Evolutionary conservation across 2,113 vertebrate genomes (phyloP).

Genomic region (Candoia aspera): DNA sequence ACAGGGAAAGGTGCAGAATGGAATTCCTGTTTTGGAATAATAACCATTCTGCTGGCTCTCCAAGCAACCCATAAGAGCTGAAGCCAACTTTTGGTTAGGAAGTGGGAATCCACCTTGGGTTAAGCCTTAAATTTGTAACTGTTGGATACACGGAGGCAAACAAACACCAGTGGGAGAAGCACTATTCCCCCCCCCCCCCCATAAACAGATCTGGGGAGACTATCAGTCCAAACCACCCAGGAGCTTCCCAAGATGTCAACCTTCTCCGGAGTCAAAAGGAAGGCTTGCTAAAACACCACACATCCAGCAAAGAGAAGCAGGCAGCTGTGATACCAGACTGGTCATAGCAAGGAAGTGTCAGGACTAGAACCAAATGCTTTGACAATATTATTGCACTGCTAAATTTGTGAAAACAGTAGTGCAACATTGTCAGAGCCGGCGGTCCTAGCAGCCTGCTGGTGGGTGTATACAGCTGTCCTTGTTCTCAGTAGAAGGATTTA

Average conservation of each 20-base stretch:
- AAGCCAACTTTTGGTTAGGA: conserved; percentile 50
- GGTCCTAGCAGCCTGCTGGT: conserved; percentile 79
- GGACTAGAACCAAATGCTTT: conserved; percentile 88
- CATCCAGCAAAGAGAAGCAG: neutral
- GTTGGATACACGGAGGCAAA: conserved; percentile 31
- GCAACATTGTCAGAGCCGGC: conserved; percentile 93
- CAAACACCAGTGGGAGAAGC: conserved; percentile 54
- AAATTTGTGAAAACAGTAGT: conserved; percentile 92
- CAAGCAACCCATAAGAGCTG: conserved; percentile 39
- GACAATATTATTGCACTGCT: conserved; percentile 99
- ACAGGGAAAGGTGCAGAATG: conserved; percentile 34
- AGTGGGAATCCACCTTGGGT: conserved; percentile 63
- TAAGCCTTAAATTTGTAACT: conserved; percentile 64
- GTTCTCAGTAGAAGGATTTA: conserved; percentile 54
- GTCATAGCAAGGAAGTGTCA: conserved; percentile 62
- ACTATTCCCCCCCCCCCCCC: neutral
- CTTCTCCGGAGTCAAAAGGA: neutral
- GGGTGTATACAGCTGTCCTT: conserved; percentile 65
- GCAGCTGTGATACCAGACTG: rapidly evolving
- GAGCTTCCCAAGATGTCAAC: no score
- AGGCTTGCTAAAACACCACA: neutral
- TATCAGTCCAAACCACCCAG: neutral
- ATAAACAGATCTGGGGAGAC: neutral
- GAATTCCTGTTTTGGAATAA: conserved; percentile 32
- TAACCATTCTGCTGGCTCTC: conserved; percentile 25